Evolutionary conservation across 2,113 vertebrate genomes (phyloP).

Genomic region (Rousettus leschenaultii): DNA sequence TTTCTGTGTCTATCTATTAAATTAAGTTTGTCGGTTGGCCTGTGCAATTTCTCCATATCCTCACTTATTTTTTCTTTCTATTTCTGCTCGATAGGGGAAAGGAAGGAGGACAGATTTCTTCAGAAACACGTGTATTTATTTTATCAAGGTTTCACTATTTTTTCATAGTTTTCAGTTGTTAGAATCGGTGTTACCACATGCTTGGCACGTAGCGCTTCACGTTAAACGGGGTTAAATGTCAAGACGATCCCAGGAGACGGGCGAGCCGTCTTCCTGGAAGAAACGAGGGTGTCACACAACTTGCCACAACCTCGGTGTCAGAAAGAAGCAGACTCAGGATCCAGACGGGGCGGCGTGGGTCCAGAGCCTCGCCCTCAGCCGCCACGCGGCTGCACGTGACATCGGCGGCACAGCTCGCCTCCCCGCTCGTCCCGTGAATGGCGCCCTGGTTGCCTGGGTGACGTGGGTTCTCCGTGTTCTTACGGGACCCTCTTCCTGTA

Average conservation of each 20-base stretch:
- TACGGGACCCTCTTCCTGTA: neutral
- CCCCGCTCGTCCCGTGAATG: neutral
- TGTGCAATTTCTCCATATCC: neutral
- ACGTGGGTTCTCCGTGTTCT: neutral
- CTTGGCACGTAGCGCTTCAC: neutral
- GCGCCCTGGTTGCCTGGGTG: neutral
- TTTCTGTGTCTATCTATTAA: neutral
- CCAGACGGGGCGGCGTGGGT: too few species aligned
- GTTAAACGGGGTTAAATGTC: neutral
- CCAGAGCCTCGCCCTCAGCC: neutral
- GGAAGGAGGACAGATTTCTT: conserved; percentile 18
- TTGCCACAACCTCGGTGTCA: neutral
- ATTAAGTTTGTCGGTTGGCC: neutral
- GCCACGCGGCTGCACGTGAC: neutral
- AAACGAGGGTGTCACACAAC: neutral
- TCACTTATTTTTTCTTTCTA: conserved; percentile 42
- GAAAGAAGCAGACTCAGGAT: neutral
- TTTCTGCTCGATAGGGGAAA: conserved; percentile 33
- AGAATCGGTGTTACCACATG: neutral
- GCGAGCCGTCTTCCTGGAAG: neutral
- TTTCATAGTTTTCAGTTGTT: neutral
- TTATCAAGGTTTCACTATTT: conserved; percentile 21
- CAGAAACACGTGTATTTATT: neutral
- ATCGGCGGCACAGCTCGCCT: fast-evolving
- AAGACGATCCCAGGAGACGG: neutral